Conservation (phyloP, 1,140 invertebrate species). For the Andrena cerasifolii region DNA sequence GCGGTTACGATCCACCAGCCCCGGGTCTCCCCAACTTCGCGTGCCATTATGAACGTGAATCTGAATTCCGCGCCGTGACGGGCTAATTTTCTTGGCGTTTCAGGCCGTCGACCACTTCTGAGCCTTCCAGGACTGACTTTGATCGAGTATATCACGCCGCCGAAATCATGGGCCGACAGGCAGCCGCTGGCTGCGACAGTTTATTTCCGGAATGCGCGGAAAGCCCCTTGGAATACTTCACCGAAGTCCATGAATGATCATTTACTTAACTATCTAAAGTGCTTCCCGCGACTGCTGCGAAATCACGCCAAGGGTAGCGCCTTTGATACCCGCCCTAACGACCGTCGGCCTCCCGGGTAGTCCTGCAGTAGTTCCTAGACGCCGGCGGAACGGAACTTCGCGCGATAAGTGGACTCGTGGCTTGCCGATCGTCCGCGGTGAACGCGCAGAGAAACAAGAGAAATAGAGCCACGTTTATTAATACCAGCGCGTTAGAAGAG, state of each 20-base stretch:
- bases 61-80: background rate
- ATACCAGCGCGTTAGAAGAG: too few species aligned
- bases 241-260: conserved; percentile 66
- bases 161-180: conserved; percentile 84
- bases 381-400: too few species aligned
- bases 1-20: too few species aligned
- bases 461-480: too few species aligned
- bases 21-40: background rate
- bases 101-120: conserved; percentile 86
- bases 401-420: too few species aligned
- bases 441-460: too few species aligned
- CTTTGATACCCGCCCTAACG: background rate
- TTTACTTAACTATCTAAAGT: background rate
- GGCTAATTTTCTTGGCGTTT: conserved; percentile 55
- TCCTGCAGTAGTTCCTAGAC: too few species aligned
- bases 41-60: background rate
- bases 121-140: conserved; percentile 81
- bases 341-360: background rate
- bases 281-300: background rate
- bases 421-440: too few species aligned
- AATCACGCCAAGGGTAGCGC: background rate
- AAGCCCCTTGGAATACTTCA: conserved; percentile 85
- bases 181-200: conserved; percentile 82
- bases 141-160: conserved; percentile 89
- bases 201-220: conserved; percentile 86